These are phyloP conservation scores for Protonemura montana DNA, from an alignment of 2,888 invertebrate species.

Conservation along the genomic window DNA sequence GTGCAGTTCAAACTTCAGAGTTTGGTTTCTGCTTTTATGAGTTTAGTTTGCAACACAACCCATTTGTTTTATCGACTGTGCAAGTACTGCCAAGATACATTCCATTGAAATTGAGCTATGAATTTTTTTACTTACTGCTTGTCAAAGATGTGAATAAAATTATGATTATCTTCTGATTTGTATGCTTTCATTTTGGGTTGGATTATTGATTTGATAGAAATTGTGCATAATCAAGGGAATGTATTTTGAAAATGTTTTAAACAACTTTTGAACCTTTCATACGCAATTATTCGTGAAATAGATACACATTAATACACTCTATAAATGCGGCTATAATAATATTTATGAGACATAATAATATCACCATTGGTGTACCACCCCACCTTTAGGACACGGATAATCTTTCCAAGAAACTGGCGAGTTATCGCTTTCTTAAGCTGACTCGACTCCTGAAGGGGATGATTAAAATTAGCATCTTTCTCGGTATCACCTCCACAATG, in stretches of 20 bases:
- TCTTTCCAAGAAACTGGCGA: neutral
- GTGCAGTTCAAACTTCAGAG: neutral
- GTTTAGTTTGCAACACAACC: neutral
- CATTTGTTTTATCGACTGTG: neutral
- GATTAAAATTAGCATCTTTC: neutral
- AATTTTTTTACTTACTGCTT: neutral
- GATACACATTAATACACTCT: too few species aligned
- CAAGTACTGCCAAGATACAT: constrained; percentile 5
- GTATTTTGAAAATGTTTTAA: neutral
- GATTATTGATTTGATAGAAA: neutral
- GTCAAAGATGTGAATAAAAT: neutral
- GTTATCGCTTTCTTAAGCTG: neutral
- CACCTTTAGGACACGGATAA: neutral
- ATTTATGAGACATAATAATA: neutral
- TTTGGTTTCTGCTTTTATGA: constrained; percentile 1
- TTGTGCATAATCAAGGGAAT: neutral
- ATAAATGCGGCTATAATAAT: too few species aligned
- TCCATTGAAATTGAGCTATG: neutral
- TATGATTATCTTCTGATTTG: neutral
- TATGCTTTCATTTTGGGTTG: neutral
- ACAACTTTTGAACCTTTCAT: too few species aligned
- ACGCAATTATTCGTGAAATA: too few species aligned
- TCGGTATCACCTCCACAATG: neutral
- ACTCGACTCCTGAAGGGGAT: neutral
- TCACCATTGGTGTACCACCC: neutral